A percentile compares a stretch with the other conserved stretches of the same genome.
Evolutionary conservation across 2,888 invertebrate genomes (phyloP).

Genomic region (Ptilodon capucinus): DNA sequence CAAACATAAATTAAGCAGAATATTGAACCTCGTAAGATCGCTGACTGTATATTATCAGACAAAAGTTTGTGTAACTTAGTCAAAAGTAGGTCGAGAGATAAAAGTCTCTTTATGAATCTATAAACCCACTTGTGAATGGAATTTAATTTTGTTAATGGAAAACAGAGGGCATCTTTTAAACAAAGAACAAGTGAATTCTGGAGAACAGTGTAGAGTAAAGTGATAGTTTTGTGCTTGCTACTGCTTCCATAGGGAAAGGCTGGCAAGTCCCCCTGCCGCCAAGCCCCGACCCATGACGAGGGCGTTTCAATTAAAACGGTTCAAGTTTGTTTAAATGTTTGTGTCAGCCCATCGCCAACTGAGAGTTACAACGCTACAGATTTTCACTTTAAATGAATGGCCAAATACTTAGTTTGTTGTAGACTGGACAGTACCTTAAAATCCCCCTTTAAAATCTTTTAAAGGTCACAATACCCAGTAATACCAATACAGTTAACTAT

Average conservation of each 20-base stretch:
- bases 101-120: slow-evolving; percentile 43
- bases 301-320: slow-evolving; percentile 74
- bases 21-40: not conserved
- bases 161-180: slow-evolving; percentile 29
- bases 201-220: slow-evolving; percentile 19
- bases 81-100: slow-evolving; percentile 27
- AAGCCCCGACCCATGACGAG: slow-evolving; percentile 53
- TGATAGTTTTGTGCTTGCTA: slow-evolving; percentile 40
- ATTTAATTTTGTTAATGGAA: slow-evolving; percentile 60
- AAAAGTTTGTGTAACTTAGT: slow-evolving; percentile 14
- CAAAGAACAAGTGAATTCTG: slow-evolving; percentile 25
- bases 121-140: slow-evolving; percentile 40
- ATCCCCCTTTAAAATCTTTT: too few relatives aligned
- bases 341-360: slow-evolving; percentile 56
- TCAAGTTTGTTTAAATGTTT: slow-evolving; percentile 75
- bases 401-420: slow-evolving; percentile 25
- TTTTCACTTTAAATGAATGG: slow-evolving; percentile 49
- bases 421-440: too few relatives aligned
- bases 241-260: slow-evolving; percentile 35
- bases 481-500: too few relatives aligned
- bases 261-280: slow-evolving; percentile 15
- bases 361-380: slow-evolving; percentile 47
- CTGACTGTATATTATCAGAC: slow-evolving; percentile 6
- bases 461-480: too few relatives aligned
- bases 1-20: not conserved